These are phyloP conservation scores for Sarcoramphus papa DNA, from an alignment of 2,797 vertebrate genomes.

Conservation along the genomic window DNA sequence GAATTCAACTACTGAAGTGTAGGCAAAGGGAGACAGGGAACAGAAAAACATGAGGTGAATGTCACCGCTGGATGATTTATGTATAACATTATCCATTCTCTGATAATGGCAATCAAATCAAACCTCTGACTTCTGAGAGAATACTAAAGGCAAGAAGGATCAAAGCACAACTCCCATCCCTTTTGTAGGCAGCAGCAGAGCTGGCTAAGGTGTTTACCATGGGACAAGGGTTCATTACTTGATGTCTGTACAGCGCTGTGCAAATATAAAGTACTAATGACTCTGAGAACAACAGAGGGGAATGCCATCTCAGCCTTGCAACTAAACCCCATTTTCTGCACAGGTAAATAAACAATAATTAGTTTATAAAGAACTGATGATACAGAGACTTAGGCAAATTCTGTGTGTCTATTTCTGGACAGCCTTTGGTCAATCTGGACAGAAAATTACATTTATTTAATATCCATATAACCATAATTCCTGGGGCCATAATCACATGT, in stretches of 20 bases:
- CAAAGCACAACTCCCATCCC: background rate
- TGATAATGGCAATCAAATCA: background rate
- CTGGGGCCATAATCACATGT: background rate
- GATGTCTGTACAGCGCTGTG: accelerated
- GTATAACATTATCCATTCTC: background rate
- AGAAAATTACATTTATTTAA: background rate
- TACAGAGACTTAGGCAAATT: background rate
- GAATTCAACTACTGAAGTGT: background rate
- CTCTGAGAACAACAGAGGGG: background rate
- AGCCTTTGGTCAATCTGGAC: background rate
- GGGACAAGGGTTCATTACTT: background rate
- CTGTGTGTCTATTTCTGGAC: background rate
- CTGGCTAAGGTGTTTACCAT: background rate
- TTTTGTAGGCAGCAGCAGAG: background rate
- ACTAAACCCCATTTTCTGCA: background rate
- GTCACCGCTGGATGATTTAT: background rate
- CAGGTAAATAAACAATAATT: background rate
- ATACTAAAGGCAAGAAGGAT: background rate
- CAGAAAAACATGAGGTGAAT: background rate
- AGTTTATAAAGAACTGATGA: background rate
- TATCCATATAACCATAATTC: background rate
- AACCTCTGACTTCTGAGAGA: background rate
- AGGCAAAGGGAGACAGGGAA: background rate
- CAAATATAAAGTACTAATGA: background rate
- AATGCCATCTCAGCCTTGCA: background rate